Conservation (phyloP, 2,797 vertebrate species). For the Phyllotis vaccarum region DNA sequence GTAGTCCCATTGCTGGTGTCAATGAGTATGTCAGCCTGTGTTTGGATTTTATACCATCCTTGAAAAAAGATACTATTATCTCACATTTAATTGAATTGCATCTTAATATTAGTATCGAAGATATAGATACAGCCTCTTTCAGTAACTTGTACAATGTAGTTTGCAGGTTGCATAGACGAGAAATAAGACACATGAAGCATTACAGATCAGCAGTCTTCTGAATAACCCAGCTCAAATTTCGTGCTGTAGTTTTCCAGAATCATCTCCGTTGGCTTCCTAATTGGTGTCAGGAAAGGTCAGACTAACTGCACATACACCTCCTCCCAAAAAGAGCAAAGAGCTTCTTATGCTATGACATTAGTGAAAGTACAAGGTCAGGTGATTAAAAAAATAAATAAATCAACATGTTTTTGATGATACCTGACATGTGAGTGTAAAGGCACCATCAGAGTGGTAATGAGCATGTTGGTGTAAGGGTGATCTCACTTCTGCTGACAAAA, state of each 20-base stretch:
- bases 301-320: slow-evolving; percentile 8
- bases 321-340: slow-evolving; percentile 56
- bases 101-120: slow-evolving; percentile 43
- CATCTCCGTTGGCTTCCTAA: slow-evolving; percentile 69
- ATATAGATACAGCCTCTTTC: not conserved
- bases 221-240: slow-evolving; percentile 69
- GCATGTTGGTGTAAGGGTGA: not conserved
- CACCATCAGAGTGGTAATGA: not conserved
- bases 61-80: slow-evolving; percentile 38
- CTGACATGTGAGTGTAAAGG: slow-evolving; percentile 36
- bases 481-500: not conserved
- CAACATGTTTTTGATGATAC: slow-evolving; percentile 45
- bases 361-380: slow-evolving; percentile 67
- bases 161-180: slow-evolving; percentile 14
- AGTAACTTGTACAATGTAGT: not conserved
- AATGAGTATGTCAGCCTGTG: not conserved
- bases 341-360: slow-evolving; percentile 50
- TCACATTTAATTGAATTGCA: slow-evolving; percentile 40
- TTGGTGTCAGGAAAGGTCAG: slow-evolving; percentile 71
- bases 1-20: not conserved
- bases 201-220: slow-evolving; percentile 56
- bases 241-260: slow-evolving; percentile 69
- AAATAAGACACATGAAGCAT: slow-evolving; percentile 30
- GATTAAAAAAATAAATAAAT: slow-evolving; percentile 56
- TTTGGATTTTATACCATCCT: slow-evolving; percentile 51